Evolutionary conservation across 2,797 vertebrate genomes (phyloP).

Genomic region (Hydrolagus colliei): DNA sequence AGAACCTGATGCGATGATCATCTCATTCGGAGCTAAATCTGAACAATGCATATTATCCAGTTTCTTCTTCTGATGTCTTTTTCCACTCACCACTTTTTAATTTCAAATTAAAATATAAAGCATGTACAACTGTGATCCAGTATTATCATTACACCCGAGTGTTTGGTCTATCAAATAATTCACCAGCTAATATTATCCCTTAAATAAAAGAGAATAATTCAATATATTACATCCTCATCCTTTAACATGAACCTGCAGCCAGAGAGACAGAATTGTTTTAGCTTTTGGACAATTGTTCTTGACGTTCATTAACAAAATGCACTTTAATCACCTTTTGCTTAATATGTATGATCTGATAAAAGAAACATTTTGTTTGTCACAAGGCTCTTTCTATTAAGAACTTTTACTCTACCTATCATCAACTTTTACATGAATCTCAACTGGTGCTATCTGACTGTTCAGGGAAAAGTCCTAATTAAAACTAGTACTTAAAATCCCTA

Average conservation of each 20-base stretch:
- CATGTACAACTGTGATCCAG: too few species aligned
- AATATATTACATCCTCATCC: background rate
- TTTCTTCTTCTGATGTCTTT: background rate
- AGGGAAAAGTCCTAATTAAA: slow-evolving; percentile 18
- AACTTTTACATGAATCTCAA: background rate
- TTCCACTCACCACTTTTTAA: background rate
- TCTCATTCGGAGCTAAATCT: too few species aligned
- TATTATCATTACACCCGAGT: too few species aligned
- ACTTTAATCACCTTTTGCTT: background rate
- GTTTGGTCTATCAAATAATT: background rate
- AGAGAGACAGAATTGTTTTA: background rate
- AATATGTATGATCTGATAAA: background rate
- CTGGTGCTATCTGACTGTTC: background rate
- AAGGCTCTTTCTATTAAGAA: background rate
- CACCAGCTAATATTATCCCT: background rate
- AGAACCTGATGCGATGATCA: too few species aligned
- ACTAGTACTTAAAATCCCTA: background rate
- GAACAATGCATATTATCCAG: background rate
- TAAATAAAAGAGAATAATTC: background rate
- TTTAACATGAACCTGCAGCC: background rate
- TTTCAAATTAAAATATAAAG: too few species aligned
- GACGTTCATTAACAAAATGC: background rate
- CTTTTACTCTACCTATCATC: background rate
- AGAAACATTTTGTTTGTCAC: background rate
- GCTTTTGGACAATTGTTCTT: background rate